These are phyloP conservation scores for Huso huso DNA, from an alignment of 2,797 vertebrate species.

Conservation along the genomic window DNA sequence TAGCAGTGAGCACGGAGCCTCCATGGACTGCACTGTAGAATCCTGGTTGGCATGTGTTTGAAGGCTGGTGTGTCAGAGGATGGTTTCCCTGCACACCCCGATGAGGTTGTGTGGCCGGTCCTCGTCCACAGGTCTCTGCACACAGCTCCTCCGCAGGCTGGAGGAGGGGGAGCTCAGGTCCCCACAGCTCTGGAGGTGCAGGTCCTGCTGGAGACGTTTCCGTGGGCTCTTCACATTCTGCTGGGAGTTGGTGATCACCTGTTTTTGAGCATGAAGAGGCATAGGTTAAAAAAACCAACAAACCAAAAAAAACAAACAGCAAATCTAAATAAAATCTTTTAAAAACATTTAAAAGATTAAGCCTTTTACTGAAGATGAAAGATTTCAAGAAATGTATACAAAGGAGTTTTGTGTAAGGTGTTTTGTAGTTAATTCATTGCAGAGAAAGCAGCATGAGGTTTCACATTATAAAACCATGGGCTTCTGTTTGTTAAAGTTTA, in stretches of 20 bases:
- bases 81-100: slow-evolving; percentile 74
- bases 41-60: slow-evolving; percentile 14
- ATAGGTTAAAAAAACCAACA: slow-evolving; percentile 9
- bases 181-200: slow-evolving; percentile 79
- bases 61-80: slow-evolving; percentile 63
- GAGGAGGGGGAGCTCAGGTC: slow-evolving; percentile 60
- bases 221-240: slow-evolving; percentile 47
- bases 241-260: slow-evolving; percentile 72
- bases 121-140: slow-evolving; percentile 32
- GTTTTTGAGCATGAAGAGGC: slow-evolving; percentile 13
- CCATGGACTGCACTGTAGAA: slow-evolving; percentile 20
- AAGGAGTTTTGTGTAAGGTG: too few relatives aligned
- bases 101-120: slow-evolving; percentile 60
- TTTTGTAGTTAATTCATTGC: too few relatives aligned
- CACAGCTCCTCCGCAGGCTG: slow-evolving; percentile 42
- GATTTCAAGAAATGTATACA: too few relatives aligned
- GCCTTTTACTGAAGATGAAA: too few relatives aligned
- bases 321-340: too few relatives aligned
- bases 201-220: slow-evolving; percentile 60
- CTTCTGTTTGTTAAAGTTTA: too few relatives aligned
- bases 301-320: neutral
- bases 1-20: slow-evolving; percentile 31
- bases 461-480: too few relatives aligned
- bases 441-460: too few relatives aligned
- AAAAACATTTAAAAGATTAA: too few relatives aligned